phyloP scores from a whole-genome alignment of 2,888 invertebrate species.

The Lasioglossum calceatum region DNA sequence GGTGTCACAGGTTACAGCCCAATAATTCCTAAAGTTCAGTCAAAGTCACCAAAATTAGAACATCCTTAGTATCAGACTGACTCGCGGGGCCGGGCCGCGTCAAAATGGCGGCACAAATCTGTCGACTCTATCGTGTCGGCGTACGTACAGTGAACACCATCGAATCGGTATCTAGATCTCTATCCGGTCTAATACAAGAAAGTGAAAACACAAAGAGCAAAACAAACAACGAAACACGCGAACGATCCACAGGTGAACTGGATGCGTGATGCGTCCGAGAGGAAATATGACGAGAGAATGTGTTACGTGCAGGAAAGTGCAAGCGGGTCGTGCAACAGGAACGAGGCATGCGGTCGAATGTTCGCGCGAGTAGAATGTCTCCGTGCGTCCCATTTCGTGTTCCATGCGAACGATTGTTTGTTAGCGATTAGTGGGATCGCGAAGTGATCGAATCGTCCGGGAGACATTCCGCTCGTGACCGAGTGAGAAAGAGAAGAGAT shows the following conservation, averaged over 20 bases:
- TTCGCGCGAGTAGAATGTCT: constrained; percentile 10
- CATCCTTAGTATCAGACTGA: constrained; percentile 11
- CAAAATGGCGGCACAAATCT: constrained; percentile 10
- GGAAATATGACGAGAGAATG: constrained; percentile 13
- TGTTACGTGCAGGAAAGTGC: constrained; percentile 2
- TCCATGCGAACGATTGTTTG: background rate
- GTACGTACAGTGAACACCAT: constrained; percentile 11
- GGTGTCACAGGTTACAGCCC: background rate
- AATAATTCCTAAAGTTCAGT: constrained; percentile 13
- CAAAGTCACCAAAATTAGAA: constrained; percentile 27
- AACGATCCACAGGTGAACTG: constrained; percentile 35
- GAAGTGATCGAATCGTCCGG: background rate
- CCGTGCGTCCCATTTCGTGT: background rate
- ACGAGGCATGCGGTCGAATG: constrained; percentile 21
- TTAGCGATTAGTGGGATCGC: background rate
- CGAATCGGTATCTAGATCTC: constrained; percentile 9
- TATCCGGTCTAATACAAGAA: constrained; percentile 12
- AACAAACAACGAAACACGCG: constrained; percentile 23
- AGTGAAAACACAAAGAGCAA: constrained; percentile 30
- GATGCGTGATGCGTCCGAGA: constrained; percentile 49
- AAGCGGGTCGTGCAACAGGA: constrained; percentile 11
- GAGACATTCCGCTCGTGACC: constrained; percentile 39
- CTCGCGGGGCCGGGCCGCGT: background rate
- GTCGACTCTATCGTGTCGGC: constrained; percentile 30
- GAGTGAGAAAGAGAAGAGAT: constrained; percentile 50